Evolutionary conservation across 2,797 vertebrate genomes (phyloP).

Genomic region (Pteronotus mesoamericanus): DNA sequence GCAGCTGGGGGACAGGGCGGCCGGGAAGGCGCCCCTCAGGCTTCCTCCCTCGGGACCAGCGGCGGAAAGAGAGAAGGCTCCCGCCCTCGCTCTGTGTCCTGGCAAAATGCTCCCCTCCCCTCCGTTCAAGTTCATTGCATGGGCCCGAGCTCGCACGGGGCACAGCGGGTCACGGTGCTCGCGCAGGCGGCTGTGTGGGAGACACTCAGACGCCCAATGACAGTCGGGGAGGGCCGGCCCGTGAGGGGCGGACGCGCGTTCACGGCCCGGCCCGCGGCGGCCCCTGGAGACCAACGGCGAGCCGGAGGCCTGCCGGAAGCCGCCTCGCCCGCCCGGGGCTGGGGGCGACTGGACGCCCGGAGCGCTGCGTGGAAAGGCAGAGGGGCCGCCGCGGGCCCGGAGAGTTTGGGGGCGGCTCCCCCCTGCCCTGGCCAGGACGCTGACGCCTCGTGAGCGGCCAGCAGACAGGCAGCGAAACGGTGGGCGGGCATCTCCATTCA

Average conservation of each 20-base stretch:
- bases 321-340: too few relatives aligned
- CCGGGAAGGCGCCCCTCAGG: not conserved
- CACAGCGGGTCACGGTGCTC: too few relatives aligned
- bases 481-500: too few relatives aligned
- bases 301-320: too few relatives aligned
- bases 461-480: too few relatives aligned
- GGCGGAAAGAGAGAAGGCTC: not conserved
- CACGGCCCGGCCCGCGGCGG: not conserved
- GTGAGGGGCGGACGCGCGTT: not conserved
- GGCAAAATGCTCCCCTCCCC: accelerated
- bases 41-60: not conserved
- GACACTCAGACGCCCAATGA: not conserved
- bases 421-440: too few relatives aligned
- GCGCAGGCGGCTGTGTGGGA: not conserved
- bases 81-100: not conserved
- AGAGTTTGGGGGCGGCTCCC: too few relatives aligned
- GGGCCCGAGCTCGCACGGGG: too few relatives aligned
- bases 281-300: not conserved
- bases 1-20: accelerated
- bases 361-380: too few relatives aligned
- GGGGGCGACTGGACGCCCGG: too few relatives aligned
- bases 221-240: not conserved
- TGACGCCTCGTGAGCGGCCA: too few relatives aligned
- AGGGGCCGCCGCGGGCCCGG: too few relatives aligned
- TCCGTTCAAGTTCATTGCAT: not conserved